A percentile compares a stretch with the other conserved stretches of the same genome.
These are phyloP conservation scores for Pseudomyrmex pallidus DNA, from an alignment of 1,140 invertebrate species.

Conservation along the genomic window DNA sequence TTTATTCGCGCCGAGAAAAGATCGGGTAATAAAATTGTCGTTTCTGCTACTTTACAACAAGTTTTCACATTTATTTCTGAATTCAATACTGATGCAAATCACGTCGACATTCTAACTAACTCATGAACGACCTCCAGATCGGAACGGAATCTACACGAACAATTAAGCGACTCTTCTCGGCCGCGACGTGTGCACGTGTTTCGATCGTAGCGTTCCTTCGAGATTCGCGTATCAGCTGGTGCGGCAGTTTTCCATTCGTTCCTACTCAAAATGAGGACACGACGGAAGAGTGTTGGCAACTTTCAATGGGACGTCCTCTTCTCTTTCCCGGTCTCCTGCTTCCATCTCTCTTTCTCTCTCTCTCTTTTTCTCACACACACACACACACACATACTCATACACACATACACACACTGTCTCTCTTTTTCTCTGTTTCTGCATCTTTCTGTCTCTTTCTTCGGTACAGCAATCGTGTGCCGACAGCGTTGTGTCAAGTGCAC, in stretches of 20 bases:
- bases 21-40: too few relatives aligned
- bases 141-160: not conserved
- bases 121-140: too few relatives aligned
- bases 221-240: conserved; percentile 42
- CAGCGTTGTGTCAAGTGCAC: conserved; percentile 74
- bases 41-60: too few relatives aligned
- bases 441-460: conserved; percentile 30
- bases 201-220: conserved; percentile 27
- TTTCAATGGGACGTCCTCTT: conserved; percentile 67
- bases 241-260: conserved; percentile 65
- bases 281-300: conserved; percentile 68
- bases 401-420: not conserved
- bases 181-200: not conserved
- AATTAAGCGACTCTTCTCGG: too few relatives aligned
- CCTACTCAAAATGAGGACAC: conserved; percentile 70
- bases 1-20: too few relatives aligned
- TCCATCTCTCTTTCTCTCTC: conserved; percentile 1
- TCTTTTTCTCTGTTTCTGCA: not conserved
- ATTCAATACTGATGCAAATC: not conserved
- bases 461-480: conserved; percentile 41
- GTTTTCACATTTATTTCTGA: too few relatives aligned
- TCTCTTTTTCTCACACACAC: too few relatives aligned
- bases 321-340: conserved; percentile 20
- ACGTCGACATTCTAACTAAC: not conserved
- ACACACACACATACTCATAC: too few relatives aligned